Conservation (phyloP, 2,113 vertebrate genomes). For the Camelus dromedarius region DNA sequence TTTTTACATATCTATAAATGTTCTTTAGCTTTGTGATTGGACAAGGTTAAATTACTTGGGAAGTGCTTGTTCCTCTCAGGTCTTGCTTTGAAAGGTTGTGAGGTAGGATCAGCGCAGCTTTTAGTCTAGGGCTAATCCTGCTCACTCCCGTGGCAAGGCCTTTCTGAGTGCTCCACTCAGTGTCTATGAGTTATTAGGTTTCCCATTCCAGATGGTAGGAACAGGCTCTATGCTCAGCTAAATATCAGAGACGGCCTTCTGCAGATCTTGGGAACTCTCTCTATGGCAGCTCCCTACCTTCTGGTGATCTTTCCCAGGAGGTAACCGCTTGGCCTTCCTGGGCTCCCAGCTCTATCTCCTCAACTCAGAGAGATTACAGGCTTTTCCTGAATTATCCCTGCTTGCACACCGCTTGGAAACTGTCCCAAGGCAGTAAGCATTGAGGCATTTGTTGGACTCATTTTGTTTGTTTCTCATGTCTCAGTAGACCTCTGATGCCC, state of each 20-base stretch:
- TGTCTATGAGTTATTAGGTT: not conserved
- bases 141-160: not conserved
- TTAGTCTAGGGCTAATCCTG: not conserved
- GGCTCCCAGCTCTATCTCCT: not conserved
- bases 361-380: not conserved
- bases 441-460: not conserved
- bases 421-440: not conserved
- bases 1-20: not conserved
- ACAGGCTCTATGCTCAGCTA: not conserved
- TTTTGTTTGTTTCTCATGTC: not conserved
- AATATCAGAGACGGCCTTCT: not conserved
- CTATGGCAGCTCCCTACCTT: not conserved
- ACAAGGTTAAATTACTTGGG: not conserved
- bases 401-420: not conserved
- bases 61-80: not conserved
- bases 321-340: not conserved
- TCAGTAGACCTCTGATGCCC: not conserved
- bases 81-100: not conserved
- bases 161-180: not conserved
- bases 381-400: not conserved
- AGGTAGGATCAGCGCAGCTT: not conserved
- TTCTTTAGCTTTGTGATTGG: not conserved
- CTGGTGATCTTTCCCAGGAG: not conserved
- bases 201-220: not conserved
- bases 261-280: not conserved